Evolutionary conservation across 2,113 vertebrate species (phyloP).

Genomic region (Myotis brandtii): DNA sequence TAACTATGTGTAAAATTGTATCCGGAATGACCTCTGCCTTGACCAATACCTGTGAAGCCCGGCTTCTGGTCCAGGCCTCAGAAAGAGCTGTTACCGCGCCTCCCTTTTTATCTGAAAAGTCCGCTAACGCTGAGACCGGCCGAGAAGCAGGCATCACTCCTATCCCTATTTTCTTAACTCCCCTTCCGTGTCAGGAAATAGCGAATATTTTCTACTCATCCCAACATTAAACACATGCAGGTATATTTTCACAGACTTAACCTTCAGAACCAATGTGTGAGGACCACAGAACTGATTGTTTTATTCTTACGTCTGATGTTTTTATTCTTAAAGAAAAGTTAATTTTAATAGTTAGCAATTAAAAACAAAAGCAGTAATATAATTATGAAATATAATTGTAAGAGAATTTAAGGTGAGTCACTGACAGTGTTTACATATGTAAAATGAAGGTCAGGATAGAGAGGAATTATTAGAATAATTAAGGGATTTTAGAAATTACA

Average conservation of each 20-base stretch:
- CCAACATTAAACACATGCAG: background rate
- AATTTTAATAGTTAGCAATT: background rate
- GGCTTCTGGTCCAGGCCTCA: background rate
- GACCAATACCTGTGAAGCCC: background rate
- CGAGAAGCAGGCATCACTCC: background rate
- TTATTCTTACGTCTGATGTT: conserved; percentile 12
- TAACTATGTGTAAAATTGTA: background rate
- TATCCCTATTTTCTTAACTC: background rate
- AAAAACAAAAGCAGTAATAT: background rate
- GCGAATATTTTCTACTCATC: background rate
- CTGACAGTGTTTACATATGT: background rate
- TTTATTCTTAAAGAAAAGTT: conserved; percentile 2
- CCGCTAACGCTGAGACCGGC: background rate
- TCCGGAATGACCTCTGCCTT: background rate
- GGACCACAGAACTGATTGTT: background rate
- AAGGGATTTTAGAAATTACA: background rate
- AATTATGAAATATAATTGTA: background rate
- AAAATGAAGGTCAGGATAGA: background rate
- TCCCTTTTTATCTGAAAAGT: background rate
- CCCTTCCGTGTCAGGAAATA: background rate
- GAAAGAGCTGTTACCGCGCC: background rate
- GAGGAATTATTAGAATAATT: background rate
- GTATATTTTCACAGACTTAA: background rate
- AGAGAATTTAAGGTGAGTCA: background rate
- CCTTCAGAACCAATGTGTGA: background rate